Conservation (phyloP, 2,113 vertebrate genomes). For the Tonatia bakeri region DNA sequence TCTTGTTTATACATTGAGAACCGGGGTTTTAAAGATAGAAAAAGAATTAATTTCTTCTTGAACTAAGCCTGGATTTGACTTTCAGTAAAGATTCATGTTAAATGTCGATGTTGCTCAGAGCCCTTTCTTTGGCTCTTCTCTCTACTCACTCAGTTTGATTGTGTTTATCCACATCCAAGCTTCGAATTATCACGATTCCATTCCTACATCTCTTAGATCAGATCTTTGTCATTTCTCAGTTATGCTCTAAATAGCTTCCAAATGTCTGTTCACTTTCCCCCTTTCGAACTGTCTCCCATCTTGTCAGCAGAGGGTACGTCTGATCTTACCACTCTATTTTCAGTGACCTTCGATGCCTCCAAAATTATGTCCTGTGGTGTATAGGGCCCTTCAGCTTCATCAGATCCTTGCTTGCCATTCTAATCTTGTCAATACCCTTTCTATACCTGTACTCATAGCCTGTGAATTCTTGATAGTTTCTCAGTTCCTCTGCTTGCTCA, state of each 20-base stretch:
- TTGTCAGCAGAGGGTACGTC: not conserved
- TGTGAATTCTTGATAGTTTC: not conserved
- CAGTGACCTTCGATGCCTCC: not conserved
- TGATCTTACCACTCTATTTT: not conserved
- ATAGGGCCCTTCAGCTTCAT: not conserved
- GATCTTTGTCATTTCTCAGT: not conserved
- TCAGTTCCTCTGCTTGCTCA: not conserved
- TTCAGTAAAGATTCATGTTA: not conserved
- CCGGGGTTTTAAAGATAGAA: not conserved
- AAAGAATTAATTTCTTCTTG: not conserved
- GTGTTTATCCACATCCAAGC: not conserved
- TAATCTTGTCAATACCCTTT: not conserved
- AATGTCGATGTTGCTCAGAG: not conserved
- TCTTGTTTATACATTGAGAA: conserved; percentile 43
- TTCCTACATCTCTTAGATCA: not conserved
- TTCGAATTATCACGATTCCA: not conserved
- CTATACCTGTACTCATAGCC: not conserved
- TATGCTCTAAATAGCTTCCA: not conserved
- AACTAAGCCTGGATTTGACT: not conserved
- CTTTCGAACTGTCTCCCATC: not conserved
- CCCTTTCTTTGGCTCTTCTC: not conserved
- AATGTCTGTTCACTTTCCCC: not conserved
- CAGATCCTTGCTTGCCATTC: not conserved
- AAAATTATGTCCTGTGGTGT: not conserved
- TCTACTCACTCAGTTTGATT: not conserved